phyloP scores from a whole-genome alignment of 2,888 invertebrate genomes.

The Autographa gamma region DNA sequence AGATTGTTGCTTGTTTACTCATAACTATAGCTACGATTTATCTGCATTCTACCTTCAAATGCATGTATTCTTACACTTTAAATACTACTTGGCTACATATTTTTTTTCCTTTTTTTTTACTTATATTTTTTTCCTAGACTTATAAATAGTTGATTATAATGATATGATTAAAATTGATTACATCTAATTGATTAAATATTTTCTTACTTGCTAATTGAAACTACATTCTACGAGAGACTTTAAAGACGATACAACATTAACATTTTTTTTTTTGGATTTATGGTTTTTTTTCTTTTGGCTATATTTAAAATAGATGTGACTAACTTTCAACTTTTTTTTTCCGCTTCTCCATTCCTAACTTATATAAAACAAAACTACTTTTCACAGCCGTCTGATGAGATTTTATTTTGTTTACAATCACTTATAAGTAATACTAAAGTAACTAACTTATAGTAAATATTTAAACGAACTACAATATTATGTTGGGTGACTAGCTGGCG shows the following conservation, averaged over 20 bases:
- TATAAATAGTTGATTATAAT: too few species aligned
- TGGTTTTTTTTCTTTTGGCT: not conserved
- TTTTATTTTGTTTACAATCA: not conserved
- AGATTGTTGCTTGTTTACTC: not conserved
- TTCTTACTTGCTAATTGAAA: not conserved
- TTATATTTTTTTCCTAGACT: too few species aligned
- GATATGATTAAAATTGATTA: too few species aligned
- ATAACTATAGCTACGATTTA: not conserved
- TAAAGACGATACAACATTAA: not conserved
- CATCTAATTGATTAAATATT: too few species aligned
- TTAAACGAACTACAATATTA: not conserved
- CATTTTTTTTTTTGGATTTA: not conserved
- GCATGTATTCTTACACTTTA: not conserved
- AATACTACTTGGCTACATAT: too few species aligned
- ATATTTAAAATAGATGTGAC: not conserved
- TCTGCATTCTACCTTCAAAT: not conserved
- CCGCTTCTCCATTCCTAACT: not conserved
- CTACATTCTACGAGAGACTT: not conserved
- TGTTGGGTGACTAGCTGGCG: not conserved
- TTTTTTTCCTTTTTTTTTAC: too few species aligned
- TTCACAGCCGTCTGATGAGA: not conserved
- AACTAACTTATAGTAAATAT: not conserved
- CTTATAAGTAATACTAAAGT: not conserved
- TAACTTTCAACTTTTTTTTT: not conserved
- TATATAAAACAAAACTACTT: not conserved